Evolutionary conservation across 2,113 vertebrate genomes (phyloP).

Genomic region (Mesoclemmys tuberculata): DNA sequence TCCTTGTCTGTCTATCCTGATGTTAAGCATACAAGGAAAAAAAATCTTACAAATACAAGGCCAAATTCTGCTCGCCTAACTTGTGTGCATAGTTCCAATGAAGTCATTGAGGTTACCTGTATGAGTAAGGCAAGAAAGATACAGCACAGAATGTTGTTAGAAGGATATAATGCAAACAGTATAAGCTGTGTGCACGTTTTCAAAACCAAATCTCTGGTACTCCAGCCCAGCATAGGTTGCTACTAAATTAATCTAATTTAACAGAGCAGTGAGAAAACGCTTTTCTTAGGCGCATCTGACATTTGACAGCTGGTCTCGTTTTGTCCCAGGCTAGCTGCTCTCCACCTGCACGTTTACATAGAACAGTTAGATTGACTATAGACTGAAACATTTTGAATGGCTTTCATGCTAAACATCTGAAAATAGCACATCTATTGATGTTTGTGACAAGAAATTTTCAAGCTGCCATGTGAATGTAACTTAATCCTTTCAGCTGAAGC

Average conservation of each 20-base stretch:
- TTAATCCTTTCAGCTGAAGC: neutral
- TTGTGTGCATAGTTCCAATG: neutral
- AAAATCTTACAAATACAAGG: neutral
- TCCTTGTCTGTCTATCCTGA: neutral
- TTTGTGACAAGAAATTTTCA: neutral
- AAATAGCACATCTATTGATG: slow-evolving; percentile 41
- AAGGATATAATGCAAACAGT: neutral
- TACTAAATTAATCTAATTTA: slow-evolving; percentile 26
- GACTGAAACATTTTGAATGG: slow-evolving; percentile 30
- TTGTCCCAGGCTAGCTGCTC: neutral
- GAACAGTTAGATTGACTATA: neutral
- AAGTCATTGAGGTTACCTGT: neutral
- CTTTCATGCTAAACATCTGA: slow-evolving; percentile 56
- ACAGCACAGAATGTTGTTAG: accelerated
- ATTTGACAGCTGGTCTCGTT: slow-evolving; percentile 43
- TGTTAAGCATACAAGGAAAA: neutral
- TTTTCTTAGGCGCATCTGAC: slow-evolving; percentile 52
- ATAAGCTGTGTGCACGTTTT: accelerated
- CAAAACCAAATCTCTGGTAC: neutral
- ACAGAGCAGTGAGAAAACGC: slow-evolving; percentile 55
- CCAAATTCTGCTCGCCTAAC: neutral
- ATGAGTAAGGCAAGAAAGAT: neutral
- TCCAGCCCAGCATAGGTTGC: neutral
- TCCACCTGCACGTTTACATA: neutral
- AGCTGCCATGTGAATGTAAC: slow-evolving; percentile 15